Evolutionary conservation across 2,113 vertebrate genomes (phyloP).

Genomic region (pig (Sus scrofa)): DNA sequence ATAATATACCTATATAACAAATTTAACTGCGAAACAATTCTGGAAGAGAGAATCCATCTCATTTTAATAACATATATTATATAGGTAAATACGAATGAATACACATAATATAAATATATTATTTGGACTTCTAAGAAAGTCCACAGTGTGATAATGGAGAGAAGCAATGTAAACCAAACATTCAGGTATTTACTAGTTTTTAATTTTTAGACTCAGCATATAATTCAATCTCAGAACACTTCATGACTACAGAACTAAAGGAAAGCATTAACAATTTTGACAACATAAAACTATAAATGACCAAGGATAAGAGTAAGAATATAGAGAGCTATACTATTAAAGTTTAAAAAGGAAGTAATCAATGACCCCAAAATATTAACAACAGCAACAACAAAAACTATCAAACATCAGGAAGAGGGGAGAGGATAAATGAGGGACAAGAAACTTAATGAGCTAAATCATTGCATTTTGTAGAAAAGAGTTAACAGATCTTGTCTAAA

Average conservation of each 20-base stretch:
- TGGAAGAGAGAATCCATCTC: slow-evolving; percentile 5
- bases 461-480: background rate
- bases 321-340: background rate
- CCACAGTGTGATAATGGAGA: background rate
- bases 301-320: background rate
- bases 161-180: background rate
- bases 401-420: background rate
- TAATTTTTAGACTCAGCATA: slow-evolving; percentile 38
- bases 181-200: background rate
- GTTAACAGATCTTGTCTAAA: background rate
- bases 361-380: slow-evolving; percentile 19
- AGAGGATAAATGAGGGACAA: background rate
- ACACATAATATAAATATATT: background rate
- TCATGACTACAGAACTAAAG: slow-evolving; percentile 18
- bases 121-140: background rate
- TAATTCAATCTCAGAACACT: slow-evolving; percentile 12
- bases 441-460: background rate
- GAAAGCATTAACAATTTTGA: slow-evolving; percentile 28
- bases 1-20: background rate
- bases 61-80: background rate
- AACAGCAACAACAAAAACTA: background rate
- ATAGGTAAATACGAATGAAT: background rate
- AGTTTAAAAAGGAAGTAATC: slow-evolving; percentile 39
- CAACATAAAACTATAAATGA: background rate
- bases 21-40: slow-evolving; percentile 30